A percentile compares a stretch with the other conserved stretches of the same genome.
phyloP scores from a whole-genome alignment of 1,140 invertebrate species.

The Batillaria attramentaria region DNA sequence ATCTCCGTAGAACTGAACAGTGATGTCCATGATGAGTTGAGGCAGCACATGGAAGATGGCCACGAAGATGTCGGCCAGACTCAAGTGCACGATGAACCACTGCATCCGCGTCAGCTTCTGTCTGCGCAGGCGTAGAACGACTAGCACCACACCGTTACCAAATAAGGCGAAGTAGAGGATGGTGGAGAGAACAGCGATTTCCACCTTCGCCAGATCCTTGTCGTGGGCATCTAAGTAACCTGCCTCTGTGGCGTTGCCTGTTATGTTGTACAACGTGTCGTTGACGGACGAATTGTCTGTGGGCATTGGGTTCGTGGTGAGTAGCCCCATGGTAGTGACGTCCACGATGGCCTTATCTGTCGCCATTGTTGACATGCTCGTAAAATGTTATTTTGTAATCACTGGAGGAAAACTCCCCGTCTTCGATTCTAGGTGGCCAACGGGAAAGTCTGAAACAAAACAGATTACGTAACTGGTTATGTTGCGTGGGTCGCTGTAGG shows the following conservation, averaged over 20 bases:
- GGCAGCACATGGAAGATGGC: conserved; percentile 82
- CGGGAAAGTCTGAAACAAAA: background rate
- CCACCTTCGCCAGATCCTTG: conserved; percentile 53
- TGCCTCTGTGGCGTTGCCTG: background rate
- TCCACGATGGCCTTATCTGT: background rate
- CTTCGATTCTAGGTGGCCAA: too few species aligned
- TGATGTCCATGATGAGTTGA: conserved; percentile 82
- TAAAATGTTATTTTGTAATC: background rate
- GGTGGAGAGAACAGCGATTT: conserved; percentile 59
- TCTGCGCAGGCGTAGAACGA: conserved; percentile 71
- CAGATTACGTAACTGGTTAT: background rate
- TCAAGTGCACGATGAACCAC: conserved; percentile 83
- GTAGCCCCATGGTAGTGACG: background rate
- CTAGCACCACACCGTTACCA: conserved; percentile 80
- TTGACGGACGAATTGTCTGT: background rate
- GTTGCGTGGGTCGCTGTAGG: background rate
- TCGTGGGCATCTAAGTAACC: conserved; percentile 37
- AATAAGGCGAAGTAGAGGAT: conserved; percentile 80
- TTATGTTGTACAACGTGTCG: background rate
- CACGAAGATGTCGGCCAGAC: conserved; percentile 81
- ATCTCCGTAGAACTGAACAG: conserved; percentile 78
- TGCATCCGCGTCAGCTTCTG: conserved; percentile 81
- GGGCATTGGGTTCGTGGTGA: background rate
- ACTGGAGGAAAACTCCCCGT: too few species aligned
- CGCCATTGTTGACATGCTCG: background rate